Evolutionary conservation across 2,113 vertebrate genomes (phyloP).

Genomic region (Eudyptes chrysolophus): DNA sequence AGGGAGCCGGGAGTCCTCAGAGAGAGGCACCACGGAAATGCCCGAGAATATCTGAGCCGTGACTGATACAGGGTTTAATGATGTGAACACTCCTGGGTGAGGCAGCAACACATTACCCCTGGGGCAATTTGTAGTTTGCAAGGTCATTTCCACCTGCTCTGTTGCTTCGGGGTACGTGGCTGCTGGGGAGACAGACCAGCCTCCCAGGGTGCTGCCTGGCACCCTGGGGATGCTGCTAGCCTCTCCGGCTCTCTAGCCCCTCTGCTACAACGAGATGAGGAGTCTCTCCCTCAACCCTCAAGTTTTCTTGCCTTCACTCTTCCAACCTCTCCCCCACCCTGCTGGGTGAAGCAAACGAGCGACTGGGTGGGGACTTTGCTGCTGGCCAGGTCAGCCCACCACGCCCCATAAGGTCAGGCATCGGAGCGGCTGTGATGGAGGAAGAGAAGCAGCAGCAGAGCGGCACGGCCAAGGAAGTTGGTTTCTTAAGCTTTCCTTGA

Average conservation of each 20-base stretch:
- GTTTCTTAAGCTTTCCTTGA: neutral
- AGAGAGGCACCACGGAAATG: neutral
- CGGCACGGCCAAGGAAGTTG: neutral
- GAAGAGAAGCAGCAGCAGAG: neutral
- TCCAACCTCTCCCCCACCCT: neutral
- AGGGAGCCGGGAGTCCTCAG: fast-evolving
- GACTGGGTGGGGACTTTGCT: neutral
- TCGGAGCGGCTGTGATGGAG: fast-evolving
- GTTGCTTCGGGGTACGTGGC: fast-evolving
- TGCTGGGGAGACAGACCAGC: neutral
- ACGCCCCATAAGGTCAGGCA: fast-evolving
- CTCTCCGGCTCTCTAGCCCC: neutral
- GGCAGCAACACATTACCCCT: neutral
- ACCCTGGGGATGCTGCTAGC: neutral
- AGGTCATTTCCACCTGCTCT: neutral
- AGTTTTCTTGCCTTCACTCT: neutral
- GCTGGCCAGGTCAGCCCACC: neutral
- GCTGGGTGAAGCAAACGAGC: fast-evolving
- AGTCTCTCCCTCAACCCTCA: neutral
- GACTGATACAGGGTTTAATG: neutral
- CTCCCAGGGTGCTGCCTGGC: neutral
- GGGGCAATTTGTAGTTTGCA: fast-evolving
- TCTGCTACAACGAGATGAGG: neutral
- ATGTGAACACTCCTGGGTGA: neutral
- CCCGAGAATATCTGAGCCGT: neutral